A percentile compares a stretch with the other conserved stretches of the same genome.
phyloP scores from a whole-genome alignment of 2,888 invertebrate species.

The Machimus rusticus region DNA sequence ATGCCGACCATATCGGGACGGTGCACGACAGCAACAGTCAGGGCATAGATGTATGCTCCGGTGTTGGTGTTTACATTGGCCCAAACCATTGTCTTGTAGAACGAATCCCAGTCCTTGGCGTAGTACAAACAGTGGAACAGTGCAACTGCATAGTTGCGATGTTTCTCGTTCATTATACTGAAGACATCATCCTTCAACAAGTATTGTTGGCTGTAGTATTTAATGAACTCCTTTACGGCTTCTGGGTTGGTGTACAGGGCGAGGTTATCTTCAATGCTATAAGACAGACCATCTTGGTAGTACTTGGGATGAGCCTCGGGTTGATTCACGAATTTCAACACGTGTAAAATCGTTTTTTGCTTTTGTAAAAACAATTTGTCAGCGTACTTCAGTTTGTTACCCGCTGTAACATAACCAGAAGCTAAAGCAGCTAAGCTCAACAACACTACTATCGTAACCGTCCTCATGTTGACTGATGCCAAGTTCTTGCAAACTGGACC shows the following conservation, averaged over 20 bases:
- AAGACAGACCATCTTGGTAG: slow-evolving; percentile 40
- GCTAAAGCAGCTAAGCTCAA: slow-evolving; percentile 41
- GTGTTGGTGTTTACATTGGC: slow-evolving; percentile 69
- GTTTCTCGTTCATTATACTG: slow-evolving; percentile 43
- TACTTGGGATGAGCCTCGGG: slow-evolving; percentile 44
- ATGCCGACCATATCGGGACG: slow-evolving; percentile 66
- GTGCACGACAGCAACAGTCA: slow-evolving; percentile 68
- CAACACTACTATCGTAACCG: slow-evolving; percentile 44
- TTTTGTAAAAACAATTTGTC: slow-evolving; percentile 43
- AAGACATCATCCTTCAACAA: slow-evolving; percentile 45
- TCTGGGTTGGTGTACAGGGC: slow-evolving; percentile 36
- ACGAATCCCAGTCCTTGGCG: slow-evolving; percentile 73
- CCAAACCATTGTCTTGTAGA: slow-evolving; percentile 72
- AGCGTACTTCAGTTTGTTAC: slow-evolving; percentile 41
- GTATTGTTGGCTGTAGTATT: slow-evolving; percentile 21
- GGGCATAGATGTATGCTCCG: slow-evolving; percentile 68
- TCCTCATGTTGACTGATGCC: slow-evolving; percentile 48
- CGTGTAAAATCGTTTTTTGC: slow-evolving; percentile 46
- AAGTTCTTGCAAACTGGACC: not conserved
- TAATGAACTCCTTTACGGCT: slow-evolving; percentile 42
- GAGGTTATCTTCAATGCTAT: slow-evolving; percentile 35
- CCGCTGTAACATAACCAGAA: slow-evolving; percentile 24
- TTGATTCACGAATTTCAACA: slow-evolving; percentile 45
- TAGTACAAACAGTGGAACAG: slow-evolving; percentile 71
- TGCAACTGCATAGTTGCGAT: slow-evolving; percentile 61